phyloP scores from a whole-genome alignment of 35 echinoderm and acorn worm species.

The Diadema setosum region DNA sequence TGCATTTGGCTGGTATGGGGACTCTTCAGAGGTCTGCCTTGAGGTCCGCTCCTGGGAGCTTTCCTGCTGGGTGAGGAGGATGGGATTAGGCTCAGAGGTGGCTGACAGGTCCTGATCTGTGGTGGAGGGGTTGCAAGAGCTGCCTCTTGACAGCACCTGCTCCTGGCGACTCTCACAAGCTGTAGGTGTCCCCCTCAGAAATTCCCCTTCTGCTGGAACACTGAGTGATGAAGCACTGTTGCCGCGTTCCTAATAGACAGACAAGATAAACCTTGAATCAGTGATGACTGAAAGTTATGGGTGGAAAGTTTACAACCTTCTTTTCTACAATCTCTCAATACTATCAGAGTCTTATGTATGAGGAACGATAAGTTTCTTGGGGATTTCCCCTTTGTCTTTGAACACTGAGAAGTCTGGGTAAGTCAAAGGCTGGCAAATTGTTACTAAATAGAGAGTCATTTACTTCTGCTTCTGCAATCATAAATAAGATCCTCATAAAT shows the following conservation, averaged over 20 bases:
- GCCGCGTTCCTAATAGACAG: slow-evolving; percentile 38
- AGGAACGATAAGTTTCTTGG: no score
- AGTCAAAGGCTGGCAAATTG: no score
- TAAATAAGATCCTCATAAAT: no score
- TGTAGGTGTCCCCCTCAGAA: neutral
- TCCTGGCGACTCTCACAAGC: slow-evolving; percentile 45
- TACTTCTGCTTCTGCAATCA: no score
- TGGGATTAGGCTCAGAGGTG: slow-evolving; percentile 28
- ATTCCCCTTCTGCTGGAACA: slow-evolving; percentile 37
- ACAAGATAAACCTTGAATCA: no score
- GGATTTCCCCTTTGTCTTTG: no score
- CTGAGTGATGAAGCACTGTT: slow-evolving; percentile 25
- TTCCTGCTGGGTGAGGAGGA: slow-evolving; percentile 2
- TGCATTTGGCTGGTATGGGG: neutral
- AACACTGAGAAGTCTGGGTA: no score
- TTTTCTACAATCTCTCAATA: no score
- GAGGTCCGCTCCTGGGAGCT: slow-evolving; percentile 29
- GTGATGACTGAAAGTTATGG: no score
- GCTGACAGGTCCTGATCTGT: slow-evolving; percentile 51
- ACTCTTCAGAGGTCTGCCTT: neutral
- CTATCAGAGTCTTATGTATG: no score
- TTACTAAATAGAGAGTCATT: no score
- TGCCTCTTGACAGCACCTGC: slow-evolving; percentile 52
- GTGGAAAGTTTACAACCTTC: no score
- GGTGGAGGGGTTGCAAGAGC: slow-evolving; percentile 81